Evolutionary conservation across 2,797 vertebrate species (phyloP), one percentile per base, ranked within the genome.

Genomic region (Lutjanus argentimaculatus): DNA sequence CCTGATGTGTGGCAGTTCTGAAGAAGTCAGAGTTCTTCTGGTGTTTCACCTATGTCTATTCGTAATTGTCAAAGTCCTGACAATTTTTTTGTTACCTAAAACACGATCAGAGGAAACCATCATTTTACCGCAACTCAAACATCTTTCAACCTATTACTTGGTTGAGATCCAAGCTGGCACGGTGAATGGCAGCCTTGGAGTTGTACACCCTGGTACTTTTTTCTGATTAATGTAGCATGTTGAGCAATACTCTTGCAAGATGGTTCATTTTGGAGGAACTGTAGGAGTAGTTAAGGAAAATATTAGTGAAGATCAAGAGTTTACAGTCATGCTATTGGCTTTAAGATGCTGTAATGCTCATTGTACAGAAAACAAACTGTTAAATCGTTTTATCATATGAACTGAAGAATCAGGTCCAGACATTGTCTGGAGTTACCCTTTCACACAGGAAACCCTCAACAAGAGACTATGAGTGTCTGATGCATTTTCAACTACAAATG

Each of bases 41-140:
- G 30, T 25, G 36, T 64, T 68, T 52, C 42, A 46, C 53, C 72
- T 64, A 22, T 9, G 25, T 70, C 4, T 59, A 64, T 46, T 67
- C 9, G 11, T 19, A 25, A 19, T 6, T 69, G 43, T 17, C 9
- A 4, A 14, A 56, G 40, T 6, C 14, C 52, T 52, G 55, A 45
- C 30, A 25, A 55, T 59, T 14, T 55, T 45, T 61, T 70, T 43
- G 14, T 25, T 11, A 42, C 13, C 61, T 22, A 22, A 63, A 46
- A 42, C 19, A n/a, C n/a, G 10, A 43, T n/a, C 2, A n/a, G 40
- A 43, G 30, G 36, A 58, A 16, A 3, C 25, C 15, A 30, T 58
- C 14, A 17, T 16, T 17, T 58, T 16, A 21, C 16, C 36, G 16
- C 13, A 63, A 63, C 22, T n/a, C 19, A 21, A 53, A 67, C 19